These are phyloP conservation scores for Caiman crocodilus DNA, from an alignment of 2,797 vertebrate species.

Conservation along the genomic window DNA sequence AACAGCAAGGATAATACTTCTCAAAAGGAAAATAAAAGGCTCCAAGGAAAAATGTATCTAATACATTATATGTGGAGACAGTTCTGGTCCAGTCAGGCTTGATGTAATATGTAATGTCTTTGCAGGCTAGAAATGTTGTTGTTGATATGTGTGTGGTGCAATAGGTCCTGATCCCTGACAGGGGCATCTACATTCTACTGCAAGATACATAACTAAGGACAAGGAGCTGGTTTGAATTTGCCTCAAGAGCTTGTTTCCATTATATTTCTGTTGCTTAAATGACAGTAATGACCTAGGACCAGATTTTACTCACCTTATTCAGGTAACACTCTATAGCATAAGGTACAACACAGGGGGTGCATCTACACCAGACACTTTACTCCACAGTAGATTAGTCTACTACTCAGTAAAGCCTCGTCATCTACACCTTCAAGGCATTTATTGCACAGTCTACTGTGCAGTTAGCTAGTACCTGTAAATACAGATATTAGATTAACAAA, in stretches of 20 bases:
- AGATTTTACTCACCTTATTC: background rate
- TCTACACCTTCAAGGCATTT: no score
- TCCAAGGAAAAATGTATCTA: background rate
- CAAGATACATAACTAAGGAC: constrained; percentile 27
- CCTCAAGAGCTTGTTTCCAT: background rate
- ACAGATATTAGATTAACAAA: no score
- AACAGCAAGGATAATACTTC: constrained; percentile 11
- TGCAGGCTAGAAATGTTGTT: no score
- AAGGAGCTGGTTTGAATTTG: background rate
- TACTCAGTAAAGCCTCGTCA: no score
- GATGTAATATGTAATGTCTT: background rate
- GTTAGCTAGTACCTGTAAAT: no score
- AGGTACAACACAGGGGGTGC: no score
- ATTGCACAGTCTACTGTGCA: no score
- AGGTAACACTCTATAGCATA: background rate
- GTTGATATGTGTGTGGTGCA: constrained; percentile 46
- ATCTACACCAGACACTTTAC: no score
- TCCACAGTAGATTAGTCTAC: no score
- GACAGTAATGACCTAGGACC: background rate
- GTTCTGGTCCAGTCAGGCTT: background rate
- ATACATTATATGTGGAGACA: background rate
- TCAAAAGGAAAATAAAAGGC: constrained; percentile 38
- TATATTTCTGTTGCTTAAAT: background rate
- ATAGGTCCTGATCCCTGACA: constrained; percentile 5
- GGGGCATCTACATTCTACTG: constrained; percentile 14